These are phyloP conservation scores for Pseudachorutes palmiensis DNA, from an alignment of 1,140 invertebrate species.

Conservation along the genomic window DNA sequence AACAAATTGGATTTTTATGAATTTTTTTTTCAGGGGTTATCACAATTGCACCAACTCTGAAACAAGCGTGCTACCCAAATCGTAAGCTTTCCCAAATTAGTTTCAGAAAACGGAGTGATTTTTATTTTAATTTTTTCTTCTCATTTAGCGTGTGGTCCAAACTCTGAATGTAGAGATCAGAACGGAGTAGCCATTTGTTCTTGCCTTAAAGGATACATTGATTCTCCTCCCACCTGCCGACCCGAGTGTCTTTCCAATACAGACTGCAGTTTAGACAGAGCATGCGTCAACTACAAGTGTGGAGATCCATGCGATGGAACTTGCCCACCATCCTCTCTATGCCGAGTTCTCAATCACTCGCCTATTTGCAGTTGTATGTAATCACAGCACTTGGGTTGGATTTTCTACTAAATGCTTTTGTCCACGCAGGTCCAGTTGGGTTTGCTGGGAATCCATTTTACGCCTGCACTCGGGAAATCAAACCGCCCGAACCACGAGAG, in stretches of 20 bases:
- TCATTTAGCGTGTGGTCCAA: constrained; percentile 52
- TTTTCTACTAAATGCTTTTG: background rate
- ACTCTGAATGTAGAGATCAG: constrained; percentile 50
- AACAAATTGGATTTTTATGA: too few relatives aligned
- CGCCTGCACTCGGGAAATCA: constrained; percentile 47
- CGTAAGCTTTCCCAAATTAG: background rate
- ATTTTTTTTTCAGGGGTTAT: background rate
- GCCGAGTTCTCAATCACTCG: constrained; percentile 9
- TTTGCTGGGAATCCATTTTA: constrained; percentile 65
- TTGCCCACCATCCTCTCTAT: constrained; percentile 42
- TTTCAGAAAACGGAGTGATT: background rate
- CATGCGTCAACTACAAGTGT: constrained; percentile 11
- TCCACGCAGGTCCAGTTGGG: constrained; percentile 53
- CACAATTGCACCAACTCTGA: background rate
- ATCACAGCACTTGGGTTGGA: background rate
- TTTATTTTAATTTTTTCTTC: background rate
- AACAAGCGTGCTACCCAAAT: background rate
- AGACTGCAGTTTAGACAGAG: constrained; percentile 43
- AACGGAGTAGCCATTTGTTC: constrained; percentile 48
- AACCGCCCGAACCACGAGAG: background rate
- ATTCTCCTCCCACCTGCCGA: constrained; percentile 46
- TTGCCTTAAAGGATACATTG: constrained; percentile 37
- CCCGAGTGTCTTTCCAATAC: constrained; percentile 45
- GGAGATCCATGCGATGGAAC: constrained; percentile 62
- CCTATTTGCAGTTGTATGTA: constrained; percentile 8